Percentiles rank a stretch among this genome's conserved stretches.
Conservation (phyloP, 2,888 invertebrate genomes). For the Lithosia quadra region DNA sequence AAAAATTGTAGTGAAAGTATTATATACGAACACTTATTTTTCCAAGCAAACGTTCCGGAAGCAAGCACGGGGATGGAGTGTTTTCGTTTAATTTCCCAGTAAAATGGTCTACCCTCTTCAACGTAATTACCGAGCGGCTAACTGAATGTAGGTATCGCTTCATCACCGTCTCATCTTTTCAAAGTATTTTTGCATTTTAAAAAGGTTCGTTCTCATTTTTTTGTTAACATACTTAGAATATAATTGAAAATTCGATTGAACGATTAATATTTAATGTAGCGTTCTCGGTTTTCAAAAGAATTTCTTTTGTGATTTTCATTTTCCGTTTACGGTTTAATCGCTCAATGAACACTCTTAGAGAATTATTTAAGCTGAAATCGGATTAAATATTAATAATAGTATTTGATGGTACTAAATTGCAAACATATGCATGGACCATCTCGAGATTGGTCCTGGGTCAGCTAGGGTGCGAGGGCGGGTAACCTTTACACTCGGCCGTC, state of each 20-base stretch:
- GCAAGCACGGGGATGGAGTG: slow-evolving; percentile 63
- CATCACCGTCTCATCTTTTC: slow-evolving; percentile 69
- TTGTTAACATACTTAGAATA: slow-evolving; percentile 50
- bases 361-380: neutral
- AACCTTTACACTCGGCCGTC: too few relatives aligned
- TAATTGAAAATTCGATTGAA: slow-evolving; percentile 63
- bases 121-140: slow-evolving; percentile 75
- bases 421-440: too few relatives aligned
- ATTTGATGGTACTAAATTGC: neutral
- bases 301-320: slow-evolving; percentile 15
- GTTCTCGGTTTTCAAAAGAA: slow-evolving; percentile 20
- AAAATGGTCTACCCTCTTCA: slow-evolving; percentile 75
- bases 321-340: slow-evolving; percentile 4
- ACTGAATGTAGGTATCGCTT: slow-evolving; percentile 72
- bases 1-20: slow-evolving; percentile 34
- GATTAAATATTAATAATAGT: neutral
- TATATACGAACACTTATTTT: slow-evolving; percentile 48
- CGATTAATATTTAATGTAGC: slow-evolving; percentile 45
- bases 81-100: slow-evolving; percentile 82
- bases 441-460: too few relatives aligned
- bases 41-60: slow-evolving; percentile 51
- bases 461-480: too few relatives aligned
- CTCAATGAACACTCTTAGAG: slow-evolving; percentile 12
- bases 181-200: slow-evolving; percentile 73
- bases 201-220: slow-evolving; percentile 62